A percentile compares a stretch with the other conserved stretches of the same genome.
These are phyloP conservation scores for Notiomystis cincta DNA, from an alignment of 2,113 vertebrate species.

Conservation along the genomic window DNA sequence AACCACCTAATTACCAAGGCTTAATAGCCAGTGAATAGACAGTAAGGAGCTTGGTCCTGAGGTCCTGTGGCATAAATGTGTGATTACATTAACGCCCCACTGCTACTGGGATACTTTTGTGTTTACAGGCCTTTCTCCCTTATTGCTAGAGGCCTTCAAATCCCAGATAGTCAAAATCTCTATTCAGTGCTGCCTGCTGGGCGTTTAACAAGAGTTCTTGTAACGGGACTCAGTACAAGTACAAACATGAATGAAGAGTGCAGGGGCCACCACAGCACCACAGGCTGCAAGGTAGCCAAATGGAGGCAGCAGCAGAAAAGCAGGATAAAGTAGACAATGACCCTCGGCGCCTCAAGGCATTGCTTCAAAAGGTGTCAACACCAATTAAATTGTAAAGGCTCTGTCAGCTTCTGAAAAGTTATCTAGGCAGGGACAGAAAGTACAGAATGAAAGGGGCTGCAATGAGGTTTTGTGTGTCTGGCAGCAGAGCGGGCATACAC, in stretches of 20 bases:
- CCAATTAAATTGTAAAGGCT: slow-evolving; percentile 81
- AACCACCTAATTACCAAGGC: slow-evolving; percentile 48
- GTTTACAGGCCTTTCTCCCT: slow-evolving; percentile 65
- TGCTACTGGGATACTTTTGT: slow-evolving; percentile 70
- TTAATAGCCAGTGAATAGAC: slow-evolving; percentile 7
- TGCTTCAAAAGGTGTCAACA: slow-evolving; percentile 80
- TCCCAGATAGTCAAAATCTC: slow-evolving; percentile 73
- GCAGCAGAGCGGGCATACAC: background rate
- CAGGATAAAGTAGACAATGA: slow-evolving; percentile 75
- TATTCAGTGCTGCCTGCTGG: slow-evolving; percentile 78
- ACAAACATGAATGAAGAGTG: slow-evolving; percentile 73
- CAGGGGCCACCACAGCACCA: slow-evolving; percentile 72
- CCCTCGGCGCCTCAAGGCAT: slow-evolving; percentile 72
- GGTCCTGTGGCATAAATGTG: slow-evolving; percentile 59
- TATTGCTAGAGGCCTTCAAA: slow-evolving; percentile 74
- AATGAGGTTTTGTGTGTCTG: slow-evolving; percentile 40
- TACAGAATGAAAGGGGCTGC: slow-evolving; percentile 68
- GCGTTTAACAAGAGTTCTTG: slow-evolving; percentile 77
- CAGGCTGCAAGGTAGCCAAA: slow-evolving; percentile 72
- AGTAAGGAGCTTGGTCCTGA: slow-evolving; percentile 42
- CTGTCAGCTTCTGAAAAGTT: slow-evolving; percentile 77
- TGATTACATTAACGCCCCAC: slow-evolving; percentile 61
- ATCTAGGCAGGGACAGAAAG: slow-evolving; percentile 72
- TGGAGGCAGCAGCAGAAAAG: slow-evolving; percentile 65
- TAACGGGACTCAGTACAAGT: slow-evolving; percentile 70